Conservation (phyloP, 1,140 invertebrate species). For the Steinernema feltiae region DNA sequence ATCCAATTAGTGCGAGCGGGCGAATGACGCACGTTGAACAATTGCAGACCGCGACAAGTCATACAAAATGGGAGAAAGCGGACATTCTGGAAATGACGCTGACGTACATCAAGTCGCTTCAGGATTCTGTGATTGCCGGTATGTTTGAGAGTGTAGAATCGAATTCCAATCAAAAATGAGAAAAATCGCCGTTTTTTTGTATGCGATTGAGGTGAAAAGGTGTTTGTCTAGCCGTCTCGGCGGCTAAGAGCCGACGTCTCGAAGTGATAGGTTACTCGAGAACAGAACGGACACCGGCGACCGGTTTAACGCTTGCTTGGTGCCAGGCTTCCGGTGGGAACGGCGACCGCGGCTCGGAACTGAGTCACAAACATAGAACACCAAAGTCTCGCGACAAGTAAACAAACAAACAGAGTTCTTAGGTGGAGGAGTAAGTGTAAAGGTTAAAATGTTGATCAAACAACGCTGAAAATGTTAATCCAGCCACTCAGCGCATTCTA, state of each 20-base stretch:
- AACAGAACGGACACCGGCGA: not conserved
- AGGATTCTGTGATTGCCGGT: not conserved
- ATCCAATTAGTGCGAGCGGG: not conserved
- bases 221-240: not conserved
- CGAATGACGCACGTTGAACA: not conserved
- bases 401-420: too few species aligned
- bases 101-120: slow-evolving; percentile 61
- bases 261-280: not conserved
- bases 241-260: too few species aligned
- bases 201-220: not conserved
- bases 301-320: not conserved
- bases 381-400: not conserved
- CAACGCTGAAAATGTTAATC: too few species aligned
- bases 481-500: too few species aligned
- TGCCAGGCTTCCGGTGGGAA: slow-evolving; percentile 1
- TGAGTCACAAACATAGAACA: not conserved
- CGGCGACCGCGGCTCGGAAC: too few species aligned
- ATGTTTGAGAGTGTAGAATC: not conserved
- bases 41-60: slow-evolving; percentile 51
- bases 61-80: slow-evolving; percentile 90
- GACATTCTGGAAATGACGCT: slow-evolving; percentile 94
- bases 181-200: not conserved
- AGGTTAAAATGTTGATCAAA: not conserved
- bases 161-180: not conserved
- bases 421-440: too few species aligned